These are phyloP conservation scores for Brachionus manjavacas DNA, from an alignment of 1,140 invertebrate species.

Conservation along the genomic window DNA sequence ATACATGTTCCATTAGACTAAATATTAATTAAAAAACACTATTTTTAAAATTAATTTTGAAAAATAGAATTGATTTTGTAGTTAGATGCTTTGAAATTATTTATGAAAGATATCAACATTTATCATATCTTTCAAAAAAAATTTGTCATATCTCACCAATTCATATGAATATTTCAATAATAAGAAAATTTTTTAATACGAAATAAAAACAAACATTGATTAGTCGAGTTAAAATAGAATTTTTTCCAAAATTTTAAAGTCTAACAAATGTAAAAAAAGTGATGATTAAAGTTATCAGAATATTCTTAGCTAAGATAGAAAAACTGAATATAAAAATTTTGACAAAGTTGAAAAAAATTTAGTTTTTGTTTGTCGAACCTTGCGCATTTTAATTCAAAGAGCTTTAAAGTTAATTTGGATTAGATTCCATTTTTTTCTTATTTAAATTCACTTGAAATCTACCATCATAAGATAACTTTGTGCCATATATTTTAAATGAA, in stretches of 20 bases:
- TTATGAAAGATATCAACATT: neutral
- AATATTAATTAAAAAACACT: neutral
- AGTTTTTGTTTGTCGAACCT: neutral
- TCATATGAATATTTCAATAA: neutral
- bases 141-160: neutral
- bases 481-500: neutral
- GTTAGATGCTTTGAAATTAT: neutral
- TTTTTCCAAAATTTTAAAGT: neutral
- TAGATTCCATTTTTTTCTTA: neutral
- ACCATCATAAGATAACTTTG: neutral
- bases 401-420: conserved; percentile 21
- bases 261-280: neutral
- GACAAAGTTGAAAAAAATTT: neutral
- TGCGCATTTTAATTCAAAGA: neutral
- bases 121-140: neutral
- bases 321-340: neutral
- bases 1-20: neutral
- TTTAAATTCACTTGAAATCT: neutral
- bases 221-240: neutral
- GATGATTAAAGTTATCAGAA: neutral
- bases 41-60: neutral
- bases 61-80: too few species aligned
- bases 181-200: neutral
- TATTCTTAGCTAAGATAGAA: neutral
- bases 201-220: neutral